These are phyloP conservation scores for Lepus timidus DNA, from an alignment of 2,113 vertebrate genomes.

Conservation along the genomic window DNA sequence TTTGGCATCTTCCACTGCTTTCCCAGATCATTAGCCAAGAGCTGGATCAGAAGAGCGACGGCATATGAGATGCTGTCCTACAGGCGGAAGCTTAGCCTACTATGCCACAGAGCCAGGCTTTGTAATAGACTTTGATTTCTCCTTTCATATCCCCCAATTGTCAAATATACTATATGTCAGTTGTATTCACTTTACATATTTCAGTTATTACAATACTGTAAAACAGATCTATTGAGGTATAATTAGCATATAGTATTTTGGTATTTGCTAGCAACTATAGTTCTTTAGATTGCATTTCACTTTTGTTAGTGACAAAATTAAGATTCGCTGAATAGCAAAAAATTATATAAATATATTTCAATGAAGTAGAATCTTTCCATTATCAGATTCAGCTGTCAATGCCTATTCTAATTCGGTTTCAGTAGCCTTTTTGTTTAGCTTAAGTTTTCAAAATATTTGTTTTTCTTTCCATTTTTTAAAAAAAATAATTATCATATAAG, in stretches of 20 bases:
- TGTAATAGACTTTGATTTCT: not conserved
- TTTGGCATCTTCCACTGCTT: too few species aligned
- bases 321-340: constrained; percentile 29
- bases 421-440: not conserved
- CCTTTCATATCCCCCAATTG: not conserved
- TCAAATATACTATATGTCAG: not conserved
- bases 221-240: not conserved
- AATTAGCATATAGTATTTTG: not conserved
- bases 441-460: not conserved
- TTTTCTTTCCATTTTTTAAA: not conserved
- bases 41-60: too few species aligned
- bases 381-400: not conserved
- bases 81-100: too few species aligned
- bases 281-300: not conserved
- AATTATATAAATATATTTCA: not conserved
- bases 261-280: not conserved
- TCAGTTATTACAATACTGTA: not conserved
- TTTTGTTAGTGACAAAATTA: constrained; percentile 29
- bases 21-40: too few species aligned
- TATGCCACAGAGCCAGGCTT: not conserved
- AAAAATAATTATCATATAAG: not conserved
- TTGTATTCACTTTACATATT: not conserved
- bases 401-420: not conserved
- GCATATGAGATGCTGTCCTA: too few species aligned
- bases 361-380: not conserved